Conservation (phyloP, 2,888 invertebrate species). For the Fragum whitleyi region DNA sequence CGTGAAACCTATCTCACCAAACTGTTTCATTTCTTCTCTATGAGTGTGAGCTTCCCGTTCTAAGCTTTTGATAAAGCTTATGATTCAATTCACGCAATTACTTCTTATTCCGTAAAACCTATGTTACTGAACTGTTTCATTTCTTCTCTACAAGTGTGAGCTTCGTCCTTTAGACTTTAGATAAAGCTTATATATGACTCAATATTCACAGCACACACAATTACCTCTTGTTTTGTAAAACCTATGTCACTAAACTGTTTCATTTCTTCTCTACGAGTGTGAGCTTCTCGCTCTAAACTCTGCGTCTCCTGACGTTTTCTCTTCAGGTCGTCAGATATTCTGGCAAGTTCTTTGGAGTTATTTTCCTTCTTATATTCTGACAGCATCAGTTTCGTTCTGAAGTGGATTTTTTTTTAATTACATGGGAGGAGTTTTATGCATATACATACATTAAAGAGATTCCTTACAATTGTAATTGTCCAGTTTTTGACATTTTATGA, state of each 20-base stretch:
- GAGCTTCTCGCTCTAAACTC: slow-evolving; percentile 70
- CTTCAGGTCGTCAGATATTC: slow-evolving; percentile 75
- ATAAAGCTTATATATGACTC: no score
- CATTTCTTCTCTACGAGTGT: slow-evolving; percentile 71
- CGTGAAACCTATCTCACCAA: slow-evolving; percentile 71
- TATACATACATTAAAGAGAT: background rate
- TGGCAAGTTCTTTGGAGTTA: slow-evolving; percentile 79
- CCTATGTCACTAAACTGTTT: slow-evolving; percentile 72
- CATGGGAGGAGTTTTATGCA: background rate
- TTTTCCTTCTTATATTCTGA: slow-evolving; percentile 83
- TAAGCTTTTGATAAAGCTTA: no score
- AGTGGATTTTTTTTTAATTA: background rate
- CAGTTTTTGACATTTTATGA: no score
- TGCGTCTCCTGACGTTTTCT: slow-evolving; percentile 72
- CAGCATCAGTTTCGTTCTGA: slow-evolving; percentile 82
- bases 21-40: slow-evolving; percentile 72
- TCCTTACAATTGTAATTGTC: no score
- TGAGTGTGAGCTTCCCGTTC: slow-evolving; percentile 71
- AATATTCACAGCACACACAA: no score
- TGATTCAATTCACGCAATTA: no score
- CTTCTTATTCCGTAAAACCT: slow-evolving; percentile 76
- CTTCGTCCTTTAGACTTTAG: slow-evolving; percentile 70
- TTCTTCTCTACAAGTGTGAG: slow-evolving; percentile 71
- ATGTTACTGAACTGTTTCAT: slow-evolving; percentile 71
- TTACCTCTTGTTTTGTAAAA: slow-evolving; percentile 75